Conservation (phyloP, 2,888 invertebrate species). For the Coremacera marginata region DNA sequence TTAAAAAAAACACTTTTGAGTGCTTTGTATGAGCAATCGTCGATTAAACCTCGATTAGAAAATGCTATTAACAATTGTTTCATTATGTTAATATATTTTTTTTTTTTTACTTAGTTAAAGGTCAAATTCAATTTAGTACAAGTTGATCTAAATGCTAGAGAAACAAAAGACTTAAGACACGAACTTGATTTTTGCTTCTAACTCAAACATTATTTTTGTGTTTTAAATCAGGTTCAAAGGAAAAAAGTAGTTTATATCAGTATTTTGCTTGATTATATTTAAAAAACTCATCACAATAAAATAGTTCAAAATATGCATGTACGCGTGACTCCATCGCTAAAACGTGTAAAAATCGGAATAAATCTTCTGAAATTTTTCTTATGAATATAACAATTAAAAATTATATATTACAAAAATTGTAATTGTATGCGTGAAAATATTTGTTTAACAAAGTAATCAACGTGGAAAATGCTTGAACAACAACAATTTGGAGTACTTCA, state of each 20-base stretch:
- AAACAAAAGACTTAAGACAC: conserved; percentile 22
- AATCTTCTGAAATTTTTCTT: background rate
- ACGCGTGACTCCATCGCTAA: background rate
- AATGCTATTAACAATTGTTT: too few relatives aligned
- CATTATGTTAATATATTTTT: too few relatives aligned
- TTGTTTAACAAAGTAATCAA: conserved; percentile 31
- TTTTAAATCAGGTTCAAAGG: too few relatives aligned
- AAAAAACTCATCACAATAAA: background rate
- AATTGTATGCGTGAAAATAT: conserved; percentile 26
- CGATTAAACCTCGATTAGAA: too few relatives aligned
- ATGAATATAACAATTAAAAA: background rate
- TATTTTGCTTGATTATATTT: background rate
- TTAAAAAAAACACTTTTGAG: too few relatives aligned
- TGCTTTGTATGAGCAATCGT: too few relatives aligned
- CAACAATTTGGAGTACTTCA: conserved; percentile 20
- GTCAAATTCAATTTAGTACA: too few relatives aligned
- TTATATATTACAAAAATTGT: background rate
- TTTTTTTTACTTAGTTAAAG: too few relatives aligned
- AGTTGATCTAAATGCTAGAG: too few relatives aligned
- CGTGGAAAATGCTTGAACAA: conserved; percentile 37
- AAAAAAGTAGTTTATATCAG: too few relatives aligned
- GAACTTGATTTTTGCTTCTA: background rate
- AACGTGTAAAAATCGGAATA: background rate
- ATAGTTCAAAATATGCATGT: background rate
- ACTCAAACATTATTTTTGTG: background rate